Base-by-base conservation (phyloP, 1,140 invertebrate species). In the Plodia interpunctella region DNA sequence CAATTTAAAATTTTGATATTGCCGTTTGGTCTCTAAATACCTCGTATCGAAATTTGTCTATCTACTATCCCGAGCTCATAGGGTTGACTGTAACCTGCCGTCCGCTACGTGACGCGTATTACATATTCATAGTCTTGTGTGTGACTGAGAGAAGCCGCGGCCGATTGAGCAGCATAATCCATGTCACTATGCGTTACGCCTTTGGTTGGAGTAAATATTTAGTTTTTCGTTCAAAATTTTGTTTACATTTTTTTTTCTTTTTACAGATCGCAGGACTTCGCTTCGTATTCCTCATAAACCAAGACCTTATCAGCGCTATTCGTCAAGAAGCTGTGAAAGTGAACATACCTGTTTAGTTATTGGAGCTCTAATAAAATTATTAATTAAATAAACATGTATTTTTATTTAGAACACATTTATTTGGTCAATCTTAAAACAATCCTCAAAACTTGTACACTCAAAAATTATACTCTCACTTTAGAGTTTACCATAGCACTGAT, bases 261-360 rank as follows among this genome's bases (percentile, higher is more conserved):
- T 91, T 91, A 70, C 90, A 96, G 94, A 96, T 98, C 73, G 94
- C 96, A 19, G 95, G 96, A 62, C 90, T 98, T 21, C 93, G 96
- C 63, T 98, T 98, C 87, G 96, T 97, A 66, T 98, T 98, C 84
- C 92, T 97, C 49, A 95, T 98, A 55, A 98, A 98, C 87, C 95
- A 97, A 86, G 97, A 98, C 70, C 89, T 98, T 17, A 96, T 98
- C 63, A 96, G 93, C 76, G 94, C 94, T 19, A 96, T 97, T 67
- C 91, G 95, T 53, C 94, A 95, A 81, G 96, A 97, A 88, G 93
- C 94, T 60, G 93, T 94, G 28, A 96, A 95, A 90, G 91, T 94
- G 56, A 94, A 92, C 73, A 90, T 91, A 78, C 89, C 90, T 66
- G 80, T 80, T 17, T 89, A 79, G 49, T 38, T 38, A 56, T 35